A percentile compares a stretch with the other conserved stretches of the same genome.
phyloP scores from a whole-genome alignment of 1,140 invertebrate genomes.

The Notospermus geniculatus region DNA sequence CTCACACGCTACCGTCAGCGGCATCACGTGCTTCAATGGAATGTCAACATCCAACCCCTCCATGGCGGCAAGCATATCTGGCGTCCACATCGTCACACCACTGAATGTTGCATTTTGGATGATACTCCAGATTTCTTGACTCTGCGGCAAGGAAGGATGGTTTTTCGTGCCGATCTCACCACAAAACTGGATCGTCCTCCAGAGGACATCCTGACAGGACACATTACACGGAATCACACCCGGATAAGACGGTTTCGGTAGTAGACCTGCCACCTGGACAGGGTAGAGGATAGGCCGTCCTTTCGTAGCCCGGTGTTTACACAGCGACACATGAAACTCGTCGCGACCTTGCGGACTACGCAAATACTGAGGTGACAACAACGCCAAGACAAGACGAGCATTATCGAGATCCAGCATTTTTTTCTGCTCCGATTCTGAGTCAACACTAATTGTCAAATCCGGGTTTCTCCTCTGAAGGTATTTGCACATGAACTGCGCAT shows the following conservation, averaged over 20 bases:
- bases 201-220: background rate
- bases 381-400: background rate
- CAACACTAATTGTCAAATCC: background rate
- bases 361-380: background rate
- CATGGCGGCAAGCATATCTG: no score
- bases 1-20: no score
- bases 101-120: no score
- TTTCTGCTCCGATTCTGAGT: background rate
- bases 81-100: no score
- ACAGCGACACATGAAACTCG: slow-evolving; percentile 4
- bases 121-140: no score
- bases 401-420: background rate
- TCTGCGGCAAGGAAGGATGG: no score
- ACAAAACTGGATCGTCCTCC: background rate
- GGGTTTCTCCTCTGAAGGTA: background rate
- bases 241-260: background rate
- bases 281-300: background rate
- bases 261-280: background rate
- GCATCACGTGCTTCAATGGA: no score
- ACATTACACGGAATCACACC: slow-evolving; percentile 3
- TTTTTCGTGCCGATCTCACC: no score
- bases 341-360: background rate
- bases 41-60: no score
- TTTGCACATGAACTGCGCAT: background rate
- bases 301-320: background rate